phyloP scores from a whole-genome alignment of 1,140 invertebrate genomes.

The Drosophila repleta region DNA sequence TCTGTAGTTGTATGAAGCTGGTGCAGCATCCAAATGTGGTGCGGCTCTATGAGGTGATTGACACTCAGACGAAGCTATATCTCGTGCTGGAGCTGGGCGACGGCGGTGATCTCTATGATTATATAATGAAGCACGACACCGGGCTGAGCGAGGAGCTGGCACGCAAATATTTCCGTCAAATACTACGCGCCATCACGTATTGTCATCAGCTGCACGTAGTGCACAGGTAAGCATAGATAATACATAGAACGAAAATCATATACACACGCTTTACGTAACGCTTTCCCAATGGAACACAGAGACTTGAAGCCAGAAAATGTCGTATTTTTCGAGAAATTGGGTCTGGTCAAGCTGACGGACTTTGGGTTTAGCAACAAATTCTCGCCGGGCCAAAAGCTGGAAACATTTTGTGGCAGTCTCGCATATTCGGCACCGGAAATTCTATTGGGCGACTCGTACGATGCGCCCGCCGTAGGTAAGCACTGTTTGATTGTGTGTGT shows the following conservation, averaged over 20 bases:
- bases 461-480: conserved; percentile 96
- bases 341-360: conserved; percentile 99
- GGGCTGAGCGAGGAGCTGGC: conserved; percentile 91
- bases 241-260: conserved; percentile 2
- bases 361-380: conserved; percentile 99
- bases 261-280: conserved; percentile 56
- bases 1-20: conserved; percentile 96
- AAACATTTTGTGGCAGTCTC: conserved; percentile 99
- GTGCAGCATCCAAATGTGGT: conserved; percentile 99
- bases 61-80: conserved; percentile 98
- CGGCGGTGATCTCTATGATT: conserved; percentile 99
- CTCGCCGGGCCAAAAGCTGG: conserved; percentile 97
- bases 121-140: conserved; percentile 98
- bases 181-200: conserved; percentile 98
- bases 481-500: not conserved
- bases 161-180: conserved; percentile 97
- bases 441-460: conserved; percentile 96
- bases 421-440: conserved; percentile 99
- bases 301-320: conserved; percentile 99
- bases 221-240: conserved; percentile 89
- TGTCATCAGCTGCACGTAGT: conserved; percentile 97
- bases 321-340: conserved; percentile 98
- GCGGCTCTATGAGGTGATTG: conserved; percentile 98
- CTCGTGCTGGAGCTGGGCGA: conserved; percentile 99
- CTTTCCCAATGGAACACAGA: conserved; percentile 87